Conservation (phyloP, 2,113 vertebrate species). For the Pipra filicauda region DNA sequence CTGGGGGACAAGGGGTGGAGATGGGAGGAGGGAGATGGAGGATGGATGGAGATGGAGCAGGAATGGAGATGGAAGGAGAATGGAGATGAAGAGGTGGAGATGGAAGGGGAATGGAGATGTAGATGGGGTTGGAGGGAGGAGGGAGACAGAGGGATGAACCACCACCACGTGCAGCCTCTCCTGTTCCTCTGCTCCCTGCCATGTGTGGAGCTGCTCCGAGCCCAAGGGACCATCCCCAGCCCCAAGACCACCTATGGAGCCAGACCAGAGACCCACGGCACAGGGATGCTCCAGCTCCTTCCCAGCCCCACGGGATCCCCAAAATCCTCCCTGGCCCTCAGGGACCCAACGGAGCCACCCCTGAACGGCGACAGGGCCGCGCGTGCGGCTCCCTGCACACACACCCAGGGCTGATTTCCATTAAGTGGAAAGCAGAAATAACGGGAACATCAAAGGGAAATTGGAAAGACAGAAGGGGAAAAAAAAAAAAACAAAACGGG, state of each 20-base stretch:
- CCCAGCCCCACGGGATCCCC: neutral
- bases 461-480: neutral
- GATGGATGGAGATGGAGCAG: neutral
- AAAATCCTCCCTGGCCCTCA: accelerated
- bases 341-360: neutral
- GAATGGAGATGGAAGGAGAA: no score
- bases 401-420: conserved; percentile 24
- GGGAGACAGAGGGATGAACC: neutral
- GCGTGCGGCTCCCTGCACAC: neutral
- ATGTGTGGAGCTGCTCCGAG: accelerated
- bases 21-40: neutral
- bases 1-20: neutral
- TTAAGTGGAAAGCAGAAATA: conserved; percentile 43
- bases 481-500: neutral
- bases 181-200: neutral
- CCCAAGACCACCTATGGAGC: accelerated
- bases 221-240: neutral
- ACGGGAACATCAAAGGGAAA: conserved; percentile 60
- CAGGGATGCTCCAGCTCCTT: neutral
- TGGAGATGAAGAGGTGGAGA: neutral
- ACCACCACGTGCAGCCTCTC: neutral
- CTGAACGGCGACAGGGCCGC: neutral
- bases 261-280: accelerated
- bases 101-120: neutral
- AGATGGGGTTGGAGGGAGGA: neutral